Conservation (phyloP, 2,888 invertebrate genomes). For the Aromia moschata region DNA sequence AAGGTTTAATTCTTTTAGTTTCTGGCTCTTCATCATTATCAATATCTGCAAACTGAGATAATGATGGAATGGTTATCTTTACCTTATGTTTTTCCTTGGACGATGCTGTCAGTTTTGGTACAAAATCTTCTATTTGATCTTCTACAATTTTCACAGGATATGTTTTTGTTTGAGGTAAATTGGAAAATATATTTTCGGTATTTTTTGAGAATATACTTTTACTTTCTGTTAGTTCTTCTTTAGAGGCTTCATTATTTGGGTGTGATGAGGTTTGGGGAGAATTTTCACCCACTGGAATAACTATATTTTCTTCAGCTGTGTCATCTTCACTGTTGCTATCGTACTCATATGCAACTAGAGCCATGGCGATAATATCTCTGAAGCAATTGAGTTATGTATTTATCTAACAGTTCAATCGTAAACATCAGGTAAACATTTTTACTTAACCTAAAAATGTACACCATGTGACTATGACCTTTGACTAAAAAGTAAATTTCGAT, state of each 20-base stretch:
- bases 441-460: too few species aligned
- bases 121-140: constrained; percentile 54
- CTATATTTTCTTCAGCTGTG: constrained; percentile 37
- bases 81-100: constrained; percentile 49
- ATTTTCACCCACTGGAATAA: constrained; percentile 2
- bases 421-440: too few species aligned
- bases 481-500: too few species aligned
- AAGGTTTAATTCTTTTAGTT: constrained; percentile 44
- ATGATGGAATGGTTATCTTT: constrained; percentile 52
- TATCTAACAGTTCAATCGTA: too few species aligned
- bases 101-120: constrained; percentile 48
- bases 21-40: constrained; percentile 46
- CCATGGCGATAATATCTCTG: too few species aligned
- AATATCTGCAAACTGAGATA: constrained; percentile 48
- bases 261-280: neutral
- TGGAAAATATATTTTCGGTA: constrained; percentile 41
- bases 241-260: constrained; percentile 5
- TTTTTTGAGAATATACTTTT: neutral
- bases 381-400: too few species aligned
- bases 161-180: constrained; percentile 46
- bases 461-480: too few species aligned
- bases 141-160: constrained; percentile 38
- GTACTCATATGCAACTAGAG: constrained; percentile 53
- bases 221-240: neutral
- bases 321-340: constrained; percentile 48